Base-by-base conservation (phyloP, 35 echinoderm and acorn worm species). In the Lytechinus variegatus region DNA sequence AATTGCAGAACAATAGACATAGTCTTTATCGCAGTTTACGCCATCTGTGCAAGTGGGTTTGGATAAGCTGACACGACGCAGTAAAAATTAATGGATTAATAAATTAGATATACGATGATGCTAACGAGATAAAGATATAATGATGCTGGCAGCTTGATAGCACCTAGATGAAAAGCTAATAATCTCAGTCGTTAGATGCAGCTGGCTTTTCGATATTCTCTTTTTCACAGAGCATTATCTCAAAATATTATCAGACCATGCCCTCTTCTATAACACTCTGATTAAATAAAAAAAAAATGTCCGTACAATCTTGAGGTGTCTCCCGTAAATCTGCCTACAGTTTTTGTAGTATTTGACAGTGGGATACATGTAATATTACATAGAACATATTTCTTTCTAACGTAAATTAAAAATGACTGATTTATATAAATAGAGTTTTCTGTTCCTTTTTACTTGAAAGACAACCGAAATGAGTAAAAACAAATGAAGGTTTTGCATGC, bases 21-120 rank as follows among this genome's bases (percentile, higher is more conserved):
- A 79, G 19, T 16, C 6, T 16, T 24, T n/a, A 79, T n/a, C 57
- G 66, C 66, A 24, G 19, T 71, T 19, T 79, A 79, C 66, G 66
- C 66, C 66, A 24, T 79, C 66, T 79, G 66, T 79, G 66, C 66
- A 24, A 24, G 66, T 79, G 66, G 21, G 21, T 79, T 79, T 79
- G 16, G 66, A 24, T 24, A 79, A 79, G 66, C 66, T 79, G 66
- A 79, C 66, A 79, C 19, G 66, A 19, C 66, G 66, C 66, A 79
- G 66, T 79, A 79, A 79, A 79, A 79, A 79, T 79, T 79, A 79
- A 79, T 79, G 8, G 66, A 79, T 79, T 79, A 79, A 79, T 79
- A 24, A 79, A 79, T 79, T 24, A 79, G 66, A 24, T 79, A 79
- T 79, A 79, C 66, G 66, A 79, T 79, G 19, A 79, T 79, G 66